Evolutionary conservation across 1,140 invertebrate species (phyloP).

Genomic region (Bicyclus anynana): DNA sequence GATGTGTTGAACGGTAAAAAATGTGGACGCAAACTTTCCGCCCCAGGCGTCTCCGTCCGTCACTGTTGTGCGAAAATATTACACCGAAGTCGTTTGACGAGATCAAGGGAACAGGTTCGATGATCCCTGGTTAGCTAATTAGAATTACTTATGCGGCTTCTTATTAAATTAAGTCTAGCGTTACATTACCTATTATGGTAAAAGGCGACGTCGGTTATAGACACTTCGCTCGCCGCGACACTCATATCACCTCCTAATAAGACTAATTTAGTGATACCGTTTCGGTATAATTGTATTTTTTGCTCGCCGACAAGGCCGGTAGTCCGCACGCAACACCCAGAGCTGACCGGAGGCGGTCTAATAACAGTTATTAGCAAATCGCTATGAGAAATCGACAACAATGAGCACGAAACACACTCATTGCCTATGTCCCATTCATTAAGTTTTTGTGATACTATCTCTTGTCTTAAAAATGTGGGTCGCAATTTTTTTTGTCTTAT

Average conservation of each 20-base stretch:
- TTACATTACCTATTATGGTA: slow-evolving; percentile 19
- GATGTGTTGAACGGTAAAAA: slow-evolving; percentile 12
- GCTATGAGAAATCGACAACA: slow-evolving; percentile 65
- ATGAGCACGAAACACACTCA: slow-evolving; percentile 61
- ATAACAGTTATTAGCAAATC: slow-evolving; percentile 68
- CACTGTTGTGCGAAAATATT: slow-evolving; percentile 17
- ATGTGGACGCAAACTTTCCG: slow-evolving; percentile 15
- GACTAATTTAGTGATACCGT: slow-evolving; percentile 63
- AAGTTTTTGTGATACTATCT: slow-evolving; percentile 52
- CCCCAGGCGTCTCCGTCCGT: background rate
- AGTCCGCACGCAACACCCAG: slow-evolving; percentile 46
- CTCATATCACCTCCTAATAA: slow-evolving; percentile 43
- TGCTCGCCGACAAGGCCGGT: slow-evolving; percentile 49
- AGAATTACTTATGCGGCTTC: slow-evolving; percentile 32
- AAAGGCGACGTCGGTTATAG: slow-evolving; percentile 31
- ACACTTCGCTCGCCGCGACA: slow-evolving; percentile 43
- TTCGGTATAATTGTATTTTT: slow-evolving; percentile 66
- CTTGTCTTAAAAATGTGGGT: slow-evolving; percentile 53
- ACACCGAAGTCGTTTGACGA: slow-evolving; percentile 15
- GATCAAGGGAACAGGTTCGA: slow-evolving; percentile 26
- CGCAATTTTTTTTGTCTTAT: slow-evolving; percentile 40
- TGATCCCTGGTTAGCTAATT: slow-evolving; percentile 32
- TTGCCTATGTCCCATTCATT: slow-evolving; percentile 60
- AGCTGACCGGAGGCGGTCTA: slow-evolving; percentile 49
- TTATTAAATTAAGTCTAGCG: slow-evolving; percentile 29